These are phyloP conservation scores for Diploptera punctata DNA, from an alignment of 2,888 invertebrate species.

Conservation along the genomic window DNA sequence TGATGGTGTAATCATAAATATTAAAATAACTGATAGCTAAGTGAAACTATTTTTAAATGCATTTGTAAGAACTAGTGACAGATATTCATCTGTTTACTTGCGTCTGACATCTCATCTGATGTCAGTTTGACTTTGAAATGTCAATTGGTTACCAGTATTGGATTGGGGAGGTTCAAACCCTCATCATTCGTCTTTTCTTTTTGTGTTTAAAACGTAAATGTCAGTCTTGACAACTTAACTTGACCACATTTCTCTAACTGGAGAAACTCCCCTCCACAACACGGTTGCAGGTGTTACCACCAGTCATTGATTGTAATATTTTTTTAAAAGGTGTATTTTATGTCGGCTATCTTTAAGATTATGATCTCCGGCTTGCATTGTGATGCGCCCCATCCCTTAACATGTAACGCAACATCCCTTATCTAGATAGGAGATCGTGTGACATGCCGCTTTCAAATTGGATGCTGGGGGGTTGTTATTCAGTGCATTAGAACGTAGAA, in stretches of 20 bases:
- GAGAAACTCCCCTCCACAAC: background rate
- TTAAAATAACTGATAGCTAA: too few relatives aligned
- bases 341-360: background rate
- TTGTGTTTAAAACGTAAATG: background rate
- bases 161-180: background rate
- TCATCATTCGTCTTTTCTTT: background rate
- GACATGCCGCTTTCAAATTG: background rate
- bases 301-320: background rate
- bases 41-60: too few relatives aligned
- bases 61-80: too few relatives aligned
- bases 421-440: background rate
- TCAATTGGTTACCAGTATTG: too few relatives aligned
- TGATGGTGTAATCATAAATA: too few relatives aligned
- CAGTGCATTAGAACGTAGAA: too few relatives aligned
- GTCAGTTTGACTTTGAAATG: too few relatives aligned
- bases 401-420: background rate
- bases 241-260: slow-evolving; percentile 5
- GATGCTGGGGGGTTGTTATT: too few relatives aligned
- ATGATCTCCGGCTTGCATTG: background rate
- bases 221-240: background rate
- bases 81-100: too few relatives aligned
- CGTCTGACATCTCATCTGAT: too few relatives aligned
- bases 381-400: background rate
- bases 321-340: slow-evolving; percentile 6
- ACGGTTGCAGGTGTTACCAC: background rate